Base-by-base conservation (phyloP, 1,140 invertebrate genomes). In the Drosophila bifasciata region DNA sequence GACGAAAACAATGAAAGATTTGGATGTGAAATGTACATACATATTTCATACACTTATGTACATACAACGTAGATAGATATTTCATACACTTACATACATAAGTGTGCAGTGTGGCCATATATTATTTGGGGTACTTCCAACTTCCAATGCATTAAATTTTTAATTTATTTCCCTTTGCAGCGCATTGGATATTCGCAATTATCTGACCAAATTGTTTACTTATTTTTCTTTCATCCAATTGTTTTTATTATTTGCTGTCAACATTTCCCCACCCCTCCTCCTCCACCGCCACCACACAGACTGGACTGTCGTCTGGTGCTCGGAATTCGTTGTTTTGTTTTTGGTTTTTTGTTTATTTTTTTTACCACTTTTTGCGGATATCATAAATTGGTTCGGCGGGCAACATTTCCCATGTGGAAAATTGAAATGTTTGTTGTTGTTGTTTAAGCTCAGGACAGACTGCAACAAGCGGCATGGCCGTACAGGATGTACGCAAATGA, bases 351-450 rank as follows among this genome's bases (percentile, higher is more conserved):
- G 62, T 64, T 76, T 66, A 74, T 46, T 63, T 21, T 57, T 64
- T 64, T 76, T 66, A 74, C 74, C 83, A 86, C 83, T 86, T 88
- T 88, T 86, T 49, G 74, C 74, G 83, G 75, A 86, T 88, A 78
- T 86, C 83, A 86, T 86, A 86, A 88, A 88, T 86, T 88, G 83
- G 81, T 88, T 78, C 74, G 83, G 70, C 70, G 74, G 59, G 56
- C 78, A 73, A 72, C 83, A 88, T 88, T 88, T 86, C 81, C 83
- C 81, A 81, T 88, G 83, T 88, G 78, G 55, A 86, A 86, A 76
- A 86, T 88, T 88, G 60, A 81, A 86, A 88, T 81, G 67, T 75
- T 74, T 56, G 55, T 64, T 46, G 17, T 45, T 3, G 1, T 16
- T 15, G 3, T 5, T 16, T 9, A 67, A 52, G 55, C 25, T 45